A percentile compares a stretch with the other conserved stretches of the same genome.
These are phyloP conservation scores for Trichoplusia ni DNA, from an alignment of 1,140 invertebrate genomes.

Conservation along the genomic window DNA sequence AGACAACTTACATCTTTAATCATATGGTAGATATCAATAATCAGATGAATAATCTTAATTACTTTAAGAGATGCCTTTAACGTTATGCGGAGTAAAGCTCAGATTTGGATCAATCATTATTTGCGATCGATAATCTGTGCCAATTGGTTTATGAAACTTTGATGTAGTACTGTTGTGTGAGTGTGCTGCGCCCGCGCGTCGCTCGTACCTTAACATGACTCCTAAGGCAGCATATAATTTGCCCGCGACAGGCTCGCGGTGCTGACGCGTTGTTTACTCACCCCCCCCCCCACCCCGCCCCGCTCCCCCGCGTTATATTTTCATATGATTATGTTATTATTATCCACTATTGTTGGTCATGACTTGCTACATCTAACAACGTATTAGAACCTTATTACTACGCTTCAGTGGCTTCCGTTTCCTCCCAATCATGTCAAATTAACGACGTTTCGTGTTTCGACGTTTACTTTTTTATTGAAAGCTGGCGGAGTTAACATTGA, in stretches of 20 bases:
- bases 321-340: conserved; percentile 40
- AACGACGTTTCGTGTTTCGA: not conserved
- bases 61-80: too few species aligned
- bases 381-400: conserved; percentile 10
- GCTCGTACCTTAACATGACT: conserved; percentile 11
- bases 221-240: conserved; percentile 52
- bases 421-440: conserved; percentile 26
- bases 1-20: too few species aligned
- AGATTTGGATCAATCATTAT: too few species aligned
- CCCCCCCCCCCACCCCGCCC: conserved; percentile 41
- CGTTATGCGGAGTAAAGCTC: too few species aligned
- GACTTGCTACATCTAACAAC: conserved; percentile 34
- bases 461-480: conserved; percentile 1
- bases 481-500: not conserved
- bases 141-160: too few species aligned
- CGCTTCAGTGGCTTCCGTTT: conserved; percentile 27
- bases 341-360: conserved; percentile 45
- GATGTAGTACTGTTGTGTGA: too few species aligned
- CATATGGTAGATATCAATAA: too few species aligned
- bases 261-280: conserved; percentile 63
- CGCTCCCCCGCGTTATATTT: conserved; percentile 64
- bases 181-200: conserved; percentile 9
- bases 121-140: too few species aligned
- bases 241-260: conserved; percentile 58
- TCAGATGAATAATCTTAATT: too few species aligned